A percentile compares a stretch with the other conserved stretches of the same genome.
Conservation (phyloP, 1,140 invertebrate species). For the Atopsyche davidsoni region DNA sequence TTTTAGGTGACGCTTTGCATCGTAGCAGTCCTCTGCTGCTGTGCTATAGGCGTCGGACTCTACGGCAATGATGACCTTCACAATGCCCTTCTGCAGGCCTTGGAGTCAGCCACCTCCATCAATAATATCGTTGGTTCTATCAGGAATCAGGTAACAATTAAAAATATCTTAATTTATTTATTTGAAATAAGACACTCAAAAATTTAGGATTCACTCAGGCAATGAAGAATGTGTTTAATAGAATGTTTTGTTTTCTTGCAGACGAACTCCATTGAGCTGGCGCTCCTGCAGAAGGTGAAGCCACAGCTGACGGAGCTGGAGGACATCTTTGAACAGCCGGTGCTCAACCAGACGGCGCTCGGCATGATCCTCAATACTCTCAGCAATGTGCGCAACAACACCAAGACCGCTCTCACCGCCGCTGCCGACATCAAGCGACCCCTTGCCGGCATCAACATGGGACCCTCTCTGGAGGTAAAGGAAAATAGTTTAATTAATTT, state of each 20-base stretch:
- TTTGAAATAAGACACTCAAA: neutral
- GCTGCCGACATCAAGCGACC: constrained; percentile 68
- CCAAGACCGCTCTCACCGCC: constrained; percentile 60
- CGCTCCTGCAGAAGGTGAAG: constrained; percentile 60
- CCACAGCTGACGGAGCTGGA: constrained; percentile 61
- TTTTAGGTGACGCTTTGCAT: constrained; percentile 63
- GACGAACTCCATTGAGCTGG: constrained; percentile 54
- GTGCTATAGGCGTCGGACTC: constrained; percentile 72
- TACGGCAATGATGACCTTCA: constrained; percentile 93
- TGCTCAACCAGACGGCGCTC: constrained; percentile 66
- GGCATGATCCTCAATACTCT: constrained; percentile 58
- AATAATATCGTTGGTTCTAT: constrained; percentile 67
- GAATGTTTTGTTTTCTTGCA: constrained; percentile 28
- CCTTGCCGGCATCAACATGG: constrained; percentile 60
- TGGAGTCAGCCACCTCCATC: constrained; percentile 70
- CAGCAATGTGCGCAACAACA: constrained; percentile 62
- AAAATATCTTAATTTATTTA: neutral
- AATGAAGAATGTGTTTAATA: constrained; percentile 2
- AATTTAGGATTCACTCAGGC: neutral
- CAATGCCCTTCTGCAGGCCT: constrained; percentile 76
- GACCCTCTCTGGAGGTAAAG: constrained; percentile 53
- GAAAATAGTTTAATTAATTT: too few species aligned
- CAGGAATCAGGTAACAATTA: constrained; percentile 60
- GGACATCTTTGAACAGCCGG: constrained; percentile 67
- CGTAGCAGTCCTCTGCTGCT: constrained; percentile 77